Conservation (phyloP, 2,888 invertebrate species). For the Rotaria sp. region DNA sequence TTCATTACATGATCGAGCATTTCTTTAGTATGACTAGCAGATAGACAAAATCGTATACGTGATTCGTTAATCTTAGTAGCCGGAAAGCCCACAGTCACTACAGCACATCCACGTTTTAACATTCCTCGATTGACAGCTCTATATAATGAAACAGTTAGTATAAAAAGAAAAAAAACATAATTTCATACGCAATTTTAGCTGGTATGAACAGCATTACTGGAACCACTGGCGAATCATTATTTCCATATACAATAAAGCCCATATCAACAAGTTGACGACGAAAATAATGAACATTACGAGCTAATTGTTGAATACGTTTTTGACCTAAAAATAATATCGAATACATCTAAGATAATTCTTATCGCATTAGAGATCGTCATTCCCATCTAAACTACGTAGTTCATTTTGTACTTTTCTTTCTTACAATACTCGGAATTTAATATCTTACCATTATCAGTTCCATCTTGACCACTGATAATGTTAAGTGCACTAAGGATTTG, state of each 20-base stretch:
- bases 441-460: too few relatives aligned
- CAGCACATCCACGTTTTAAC: slow-evolving; percentile 70
- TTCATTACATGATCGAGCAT: slow-evolving; percentile 66
- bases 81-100: slow-evolving; percentile 87
- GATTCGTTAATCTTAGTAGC: slow-evolving; percentile 62
- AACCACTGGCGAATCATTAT: slow-evolving; percentile 88
- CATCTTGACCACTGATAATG: neutral
- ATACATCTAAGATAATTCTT: neutral
- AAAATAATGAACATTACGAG: slow-evolving; percentile 75
- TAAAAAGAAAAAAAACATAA: neutral
- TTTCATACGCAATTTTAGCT: slow-evolving; percentile 72
- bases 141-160: slow-evolving; percentile 42
- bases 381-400: too few relatives aligned
- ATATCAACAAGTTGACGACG: slow-evolving; percentile 71
- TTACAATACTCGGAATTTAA: too few relatives aligned
- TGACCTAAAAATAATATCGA: neutral
- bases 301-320: slow-evolving; percentile 65
- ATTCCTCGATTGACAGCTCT: slow-evolving; percentile 75
- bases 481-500: slow-evolving; percentile 62
- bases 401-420: neutral
- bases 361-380: neutral
- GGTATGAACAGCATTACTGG: slow-evolving; percentile 87
- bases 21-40: slow-evolving; percentile 81
- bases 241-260: slow-evolving; percentile 84
- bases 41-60: slow-evolving; percentile 76